Base-by-base conservation (phyloP, 2,797 vertebrate genomes). In the Phoebastria nigripes region DNA sequence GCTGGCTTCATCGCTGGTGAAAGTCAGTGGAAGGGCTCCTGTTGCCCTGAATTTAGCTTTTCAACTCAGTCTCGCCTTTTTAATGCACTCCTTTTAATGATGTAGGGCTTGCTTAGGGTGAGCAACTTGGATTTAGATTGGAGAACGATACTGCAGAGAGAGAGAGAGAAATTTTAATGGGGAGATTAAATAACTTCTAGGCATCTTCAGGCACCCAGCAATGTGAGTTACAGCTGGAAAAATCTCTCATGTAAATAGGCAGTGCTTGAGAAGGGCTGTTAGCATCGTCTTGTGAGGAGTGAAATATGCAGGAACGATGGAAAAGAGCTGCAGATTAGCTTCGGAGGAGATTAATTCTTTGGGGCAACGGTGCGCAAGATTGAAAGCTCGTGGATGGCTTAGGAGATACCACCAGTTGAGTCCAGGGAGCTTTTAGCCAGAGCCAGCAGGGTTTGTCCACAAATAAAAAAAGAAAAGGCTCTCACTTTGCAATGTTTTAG, bases 71-170 rank as follows among this genome's bases (percentile, higher is more conserved):
- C 52, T 91, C 0, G 0, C 37, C 25, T 46, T 78, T 82, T 73
- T 55, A 59, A n/a, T 91, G 37, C 61, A 10, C n/a, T 91, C 63
- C 42, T 76, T 73, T 69, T 87, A 47, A 82, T 86, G 74, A 56
- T 73, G 41, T 33, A 63, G 46, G 89, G 25, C 66, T 94, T 82
- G 65, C 77, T 86, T 82, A 61, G 29, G 59, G 87, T 46, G 62
- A 89, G 63, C 56, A 91, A 54, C 39, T 94, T 92, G 51, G 89
- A 93, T 95, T 97, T 96, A 66, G 42, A 90, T 72, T 78, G 76
- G 69, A 85, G 73, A 93, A 82, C 85, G 37, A 78, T 91, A 82
- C 78, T 88, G 63, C 72, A 89, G 26, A 70, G 18, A 44, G 15
- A 31, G 22, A 33, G 19, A n/a, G 33, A 35, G 77, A n/a, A 77